Conservation (phyloP, 64 coral and sea anemone species). For the Anthopleura sola region DNA sequence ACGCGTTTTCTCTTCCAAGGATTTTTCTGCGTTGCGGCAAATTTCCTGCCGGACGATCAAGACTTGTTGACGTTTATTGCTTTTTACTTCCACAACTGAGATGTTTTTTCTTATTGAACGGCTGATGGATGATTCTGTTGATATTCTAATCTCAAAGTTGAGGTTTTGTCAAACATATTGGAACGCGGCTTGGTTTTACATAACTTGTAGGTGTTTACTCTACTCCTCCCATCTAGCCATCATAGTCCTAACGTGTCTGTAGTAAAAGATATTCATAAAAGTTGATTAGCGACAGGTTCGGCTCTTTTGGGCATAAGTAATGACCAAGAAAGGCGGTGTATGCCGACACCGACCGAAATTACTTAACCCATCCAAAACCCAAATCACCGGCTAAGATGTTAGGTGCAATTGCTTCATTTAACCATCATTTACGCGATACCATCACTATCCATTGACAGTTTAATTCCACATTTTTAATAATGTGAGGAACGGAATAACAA, state of each 20-base stretch:
- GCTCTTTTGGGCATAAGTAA: conserved; percentile 32
- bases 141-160: not conserved
- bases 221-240: conserved; percentile 16
- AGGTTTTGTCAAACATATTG: conserved; percentile 21
- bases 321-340: conserved; percentile 6
- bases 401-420: conserved; percentile 10
- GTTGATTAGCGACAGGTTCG: conserved; percentile 15
- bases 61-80: not conserved
- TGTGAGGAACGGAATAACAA: not conserved
- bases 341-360: conserved; percentile 2
- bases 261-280: conserved; percentile 11
- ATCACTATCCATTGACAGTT: not conserved
- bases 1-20: not conserved
- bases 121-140: not conserved
- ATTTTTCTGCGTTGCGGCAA: not conserved
- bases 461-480: conserved; percentile 19
- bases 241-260: not conserved
- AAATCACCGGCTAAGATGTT: conserved; percentile 13
- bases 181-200: conserved; percentile 10
- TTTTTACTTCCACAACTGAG: not conserved
- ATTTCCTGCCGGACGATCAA: not conserved
- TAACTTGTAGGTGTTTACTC: not conserved
- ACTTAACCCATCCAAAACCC: not conserved
- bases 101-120: not conserved
- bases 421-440: not conserved